phyloP scores from a whole-genome alignment of 1,140 invertebrate genomes.

The Campoletis sonorensis region DNA sequence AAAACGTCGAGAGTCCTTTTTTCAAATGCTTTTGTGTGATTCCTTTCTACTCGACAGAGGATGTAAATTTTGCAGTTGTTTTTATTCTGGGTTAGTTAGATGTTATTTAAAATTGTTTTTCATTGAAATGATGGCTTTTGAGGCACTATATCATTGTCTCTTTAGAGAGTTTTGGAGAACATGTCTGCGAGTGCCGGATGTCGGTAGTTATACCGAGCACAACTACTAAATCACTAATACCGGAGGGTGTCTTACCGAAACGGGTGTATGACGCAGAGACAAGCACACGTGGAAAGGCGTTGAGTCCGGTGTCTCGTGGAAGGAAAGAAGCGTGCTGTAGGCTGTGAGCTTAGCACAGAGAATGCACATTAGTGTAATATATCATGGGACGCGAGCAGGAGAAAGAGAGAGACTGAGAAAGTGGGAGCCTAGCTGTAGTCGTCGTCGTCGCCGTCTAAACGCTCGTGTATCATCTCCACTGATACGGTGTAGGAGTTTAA shows the following conservation, averaged over 20 bases:
- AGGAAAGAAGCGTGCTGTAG: slow-evolving; percentile 41
- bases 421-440: slow-evolving; percentile 36
- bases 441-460: slow-evolving; percentile 36
- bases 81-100: background rate
- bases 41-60: background rate
- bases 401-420: slow-evolving; percentile 4
- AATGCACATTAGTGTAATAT: slow-evolving; percentile 37
- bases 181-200: slow-evolving; percentile 37
- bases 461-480: slow-evolving; percentile 44
- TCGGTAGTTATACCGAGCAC: slow-evolving; percentile 37
- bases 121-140: background rate
- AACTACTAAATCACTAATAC: slow-evolving; percentile 39
- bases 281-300: slow-evolving; percentile 42
- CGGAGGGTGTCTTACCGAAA: slow-evolving; percentile 19
- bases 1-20: no score
- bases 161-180: slow-evolving; percentile 21
- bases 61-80: background rate
- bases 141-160: background rate
- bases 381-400: slow-evolving; percentile 27
- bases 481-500: slow-evolving; percentile 47
- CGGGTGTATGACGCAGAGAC: slow-evolving; percentile 35
- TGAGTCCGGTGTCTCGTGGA: slow-evolving; percentile 7
- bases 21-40: no score
- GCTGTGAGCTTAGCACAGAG: slow-evolving; percentile 1
- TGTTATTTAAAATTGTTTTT: background rate